A percentile compares a stretch with the other conserved stretches of the same genome.
These are phyloP conservation scores for Loripinus fragilis DNA, from an alignment of 2,888 invertebrate genomes.

Conservation along the genomic window DNA sequence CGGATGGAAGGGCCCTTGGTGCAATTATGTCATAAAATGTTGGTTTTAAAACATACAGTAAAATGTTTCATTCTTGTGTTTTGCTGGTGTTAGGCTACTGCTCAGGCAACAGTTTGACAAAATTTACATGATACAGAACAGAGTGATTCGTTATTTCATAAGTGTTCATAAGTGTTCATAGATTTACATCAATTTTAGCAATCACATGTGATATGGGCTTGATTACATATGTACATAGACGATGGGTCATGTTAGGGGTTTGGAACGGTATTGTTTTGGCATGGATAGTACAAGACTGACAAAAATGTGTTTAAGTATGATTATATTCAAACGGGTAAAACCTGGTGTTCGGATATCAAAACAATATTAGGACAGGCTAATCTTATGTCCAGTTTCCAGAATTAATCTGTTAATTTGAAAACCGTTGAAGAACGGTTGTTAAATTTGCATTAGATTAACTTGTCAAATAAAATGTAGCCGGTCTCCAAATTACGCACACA, in stretches of 20 bases:
- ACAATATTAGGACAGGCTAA: neutral
- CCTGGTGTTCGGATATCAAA: conserved; percentile 8
- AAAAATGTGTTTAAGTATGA: conserved; percentile 20
- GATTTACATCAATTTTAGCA: conserved; percentile 33
- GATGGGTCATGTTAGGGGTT: neutral
- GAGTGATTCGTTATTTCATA: conserved; percentile 40
- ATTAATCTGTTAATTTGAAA: too few species aligned
- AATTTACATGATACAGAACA: conserved; percentile 41
- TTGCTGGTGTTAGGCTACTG: conserved; percentile 13
- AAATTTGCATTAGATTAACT: too few species aligned
- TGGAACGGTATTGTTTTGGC: conserved; percentile 3
- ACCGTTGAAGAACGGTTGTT: too few species aligned
- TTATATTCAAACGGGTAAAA: conserved; percentile 22
- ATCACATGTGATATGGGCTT: conserved; percentile 36
- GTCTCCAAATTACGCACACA: too few species aligned
- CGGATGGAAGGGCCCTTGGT: neutral
- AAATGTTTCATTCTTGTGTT: neutral
- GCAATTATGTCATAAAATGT: neutral
- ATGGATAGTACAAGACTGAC: neutral
- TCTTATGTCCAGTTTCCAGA: conserved; percentile 8
- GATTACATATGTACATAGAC: neutral
- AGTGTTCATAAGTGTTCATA: conserved; percentile 25
- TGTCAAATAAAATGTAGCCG: too few species aligned
- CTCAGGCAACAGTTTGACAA: conserved; percentile 9
- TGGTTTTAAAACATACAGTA: neutral